phyloP scores from a whole-genome alignment of 2,888 invertebrate genomes.

The Hoplodrina blanda region DNA sequence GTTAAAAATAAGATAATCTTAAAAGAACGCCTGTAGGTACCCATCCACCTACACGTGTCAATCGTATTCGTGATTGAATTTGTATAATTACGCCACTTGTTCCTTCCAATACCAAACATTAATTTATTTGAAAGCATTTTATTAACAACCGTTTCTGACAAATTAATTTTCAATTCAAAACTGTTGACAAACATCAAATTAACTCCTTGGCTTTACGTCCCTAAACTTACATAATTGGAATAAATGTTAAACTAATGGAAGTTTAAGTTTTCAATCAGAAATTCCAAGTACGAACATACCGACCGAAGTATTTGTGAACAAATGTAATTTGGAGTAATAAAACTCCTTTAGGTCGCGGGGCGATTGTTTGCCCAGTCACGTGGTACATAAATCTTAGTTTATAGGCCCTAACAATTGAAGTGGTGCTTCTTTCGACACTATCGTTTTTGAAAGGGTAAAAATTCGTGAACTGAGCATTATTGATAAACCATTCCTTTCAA shows the following conservation, averaged over 20 bases:
- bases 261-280: slow-evolving; percentile 36
- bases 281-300: slow-evolving; percentile 21
- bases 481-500: not conserved
- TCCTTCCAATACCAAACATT: not conserved
- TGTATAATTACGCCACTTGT: not conserved
- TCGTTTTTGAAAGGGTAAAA: not conserved
- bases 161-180: slow-evolving; percentile 10
- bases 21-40: too few species aligned
- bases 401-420: not conserved
- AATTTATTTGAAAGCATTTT: not conserved
- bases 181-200: slow-evolving; percentile 6
- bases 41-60: not conserved
- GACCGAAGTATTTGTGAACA: slow-evolving; percentile 8
- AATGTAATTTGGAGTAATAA: slow-evolving; percentile 26
- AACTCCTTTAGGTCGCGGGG: not conserved
- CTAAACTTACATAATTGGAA: slow-evolving; percentile 15
- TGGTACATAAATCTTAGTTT: slow-evolving; percentile 21
- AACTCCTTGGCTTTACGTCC: not conserved
- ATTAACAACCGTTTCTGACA: not conserved
- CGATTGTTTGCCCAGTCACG: slow-evolving; percentile 11
- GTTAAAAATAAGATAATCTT: too few species aligned
- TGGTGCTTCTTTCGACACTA: not conserved
- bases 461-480: not conserved
- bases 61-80: not conserved
- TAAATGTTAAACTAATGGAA: slow-evolving; percentile 29